phyloP scores from a whole-genome alignment of 2,888 invertebrate genomes.

The Metellina segmentata region DNA sequence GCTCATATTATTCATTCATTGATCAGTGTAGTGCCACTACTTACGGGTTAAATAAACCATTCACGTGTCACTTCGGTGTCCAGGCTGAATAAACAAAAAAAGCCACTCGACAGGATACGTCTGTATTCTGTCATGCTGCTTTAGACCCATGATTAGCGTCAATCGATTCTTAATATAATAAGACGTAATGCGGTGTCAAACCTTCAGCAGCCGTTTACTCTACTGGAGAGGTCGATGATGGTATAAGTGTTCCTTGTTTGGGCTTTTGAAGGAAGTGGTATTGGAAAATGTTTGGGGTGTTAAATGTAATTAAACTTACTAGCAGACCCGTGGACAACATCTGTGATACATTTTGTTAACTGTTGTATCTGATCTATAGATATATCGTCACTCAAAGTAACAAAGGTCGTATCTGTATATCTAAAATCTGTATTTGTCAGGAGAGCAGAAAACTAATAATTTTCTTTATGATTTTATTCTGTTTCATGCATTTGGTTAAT shows the following conservation, averaged over 20 bases:
- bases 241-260: neutral
- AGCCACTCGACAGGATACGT: conserved; percentile 15
- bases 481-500: too few relatives aligned
- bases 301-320: too few relatives aligned
- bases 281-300: too few relatives aligned
- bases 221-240: conserved; percentile 8
- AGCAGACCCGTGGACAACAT: too few relatives aligned
- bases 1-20: neutral
- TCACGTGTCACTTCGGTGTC: neutral
- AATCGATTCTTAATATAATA: conserved; percentile 56
- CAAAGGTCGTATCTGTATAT: too few relatives aligned
- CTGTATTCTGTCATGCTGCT: conserved; percentile 56
- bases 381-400: too few relatives aligned
- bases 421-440: too few relatives aligned
- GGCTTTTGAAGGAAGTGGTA: too few relatives aligned
- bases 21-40: neutral
- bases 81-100: neutral
- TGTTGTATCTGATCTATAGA: too few relatives aligned
- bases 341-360: too few relatives aligned
- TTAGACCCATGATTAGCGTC: conserved; percentile 52
- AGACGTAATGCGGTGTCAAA: conserved; percentile 66
- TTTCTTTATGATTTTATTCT: too few relatives aligned
- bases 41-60: neutral
- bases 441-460: too few relatives aligned
- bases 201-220: neutral